Percentiles rank a stretch among this genome's conserved stretches.
Evolutionary conservation across 1,140 invertebrate genomes (phyloP).

Genomic region (Psix sp.): DNA sequence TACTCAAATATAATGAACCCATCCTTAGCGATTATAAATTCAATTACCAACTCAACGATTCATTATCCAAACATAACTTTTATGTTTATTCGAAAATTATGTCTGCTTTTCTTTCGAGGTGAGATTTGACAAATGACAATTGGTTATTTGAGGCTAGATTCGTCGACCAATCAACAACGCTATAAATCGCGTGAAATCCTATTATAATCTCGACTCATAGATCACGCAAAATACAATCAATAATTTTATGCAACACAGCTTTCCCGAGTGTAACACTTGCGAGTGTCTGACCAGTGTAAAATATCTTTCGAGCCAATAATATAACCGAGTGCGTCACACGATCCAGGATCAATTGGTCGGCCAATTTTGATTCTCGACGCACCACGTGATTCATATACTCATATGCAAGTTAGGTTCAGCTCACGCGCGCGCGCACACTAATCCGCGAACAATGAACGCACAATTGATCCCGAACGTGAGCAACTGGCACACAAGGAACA

Average conservation of each 20-base stretch:
- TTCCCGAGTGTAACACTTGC: constrained; percentile 50
- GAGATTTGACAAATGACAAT: no score
- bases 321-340: constrained; percentile 30
- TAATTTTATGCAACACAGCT: constrained; percentile 52
- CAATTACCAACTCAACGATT: no score
- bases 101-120: no score
- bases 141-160: no score
- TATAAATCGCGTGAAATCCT: constrained; percentile 36
- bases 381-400: no score
- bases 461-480: constrained; percentile 32
- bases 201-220: constrained; percentile 40
- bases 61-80: no score
- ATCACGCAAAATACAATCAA: constrained; percentile 52
- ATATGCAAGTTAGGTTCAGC: no score
- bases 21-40: no score
- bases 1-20: no score
- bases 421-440: background rate
- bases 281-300: constrained; percentile 34
- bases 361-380: constrained; percentile 13
- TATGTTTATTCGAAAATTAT: no score
- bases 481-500: constrained; percentile 53
- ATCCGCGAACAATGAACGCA: constrained; percentile 11
- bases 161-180: constrained; percentile 27
- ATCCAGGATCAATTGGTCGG: constrained; percentile 40
- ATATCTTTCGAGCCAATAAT: constrained; percentile 43